Conservation (phyloP, 1,140 invertebrate genomes). For the Monochamus saltuarius region DNA sequence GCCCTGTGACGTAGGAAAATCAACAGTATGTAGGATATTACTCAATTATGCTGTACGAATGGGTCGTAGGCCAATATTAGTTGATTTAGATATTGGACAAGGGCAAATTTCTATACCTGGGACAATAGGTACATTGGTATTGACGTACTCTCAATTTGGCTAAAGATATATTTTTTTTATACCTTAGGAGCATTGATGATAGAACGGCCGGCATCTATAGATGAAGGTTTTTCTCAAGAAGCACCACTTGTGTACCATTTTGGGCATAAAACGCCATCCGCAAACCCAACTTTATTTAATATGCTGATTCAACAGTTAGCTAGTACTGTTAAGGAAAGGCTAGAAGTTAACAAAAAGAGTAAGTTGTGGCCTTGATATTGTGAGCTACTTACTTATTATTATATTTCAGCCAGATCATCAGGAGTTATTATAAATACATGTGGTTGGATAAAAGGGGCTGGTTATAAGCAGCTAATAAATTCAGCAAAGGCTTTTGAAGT, state of each 20-base stretch:
- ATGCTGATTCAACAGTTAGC: conserved; percentile 82
- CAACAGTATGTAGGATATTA: conserved; percentile 84
- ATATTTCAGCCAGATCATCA: conserved; percentile 70
- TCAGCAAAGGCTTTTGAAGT: conserved; percentile 93
- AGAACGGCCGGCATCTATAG: conserved; percentile 86
- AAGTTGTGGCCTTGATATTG: conserved; percentile 23
- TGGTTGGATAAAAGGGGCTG: conserved; percentile 92
- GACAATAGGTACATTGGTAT: conserved; percentile 72
- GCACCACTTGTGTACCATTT: conserved; percentile 93
- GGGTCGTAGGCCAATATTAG: conserved; percentile 82
- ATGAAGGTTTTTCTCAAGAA: conserved; percentile 90
- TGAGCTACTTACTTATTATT: background rate
- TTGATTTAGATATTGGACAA: conserved; percentile 97
- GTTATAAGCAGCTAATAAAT: conserved; percentile 81
- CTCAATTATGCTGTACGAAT: conserved; percentile 93
- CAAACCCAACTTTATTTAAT: conserved; percentile 86
- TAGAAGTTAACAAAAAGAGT: conserved; percentile 86
- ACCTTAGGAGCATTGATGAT: conserved; percentile 77
- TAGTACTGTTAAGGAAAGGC: conserved; percentile 79
- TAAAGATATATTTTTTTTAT: background rate
- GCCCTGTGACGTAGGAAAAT: conserved; percentile 95
- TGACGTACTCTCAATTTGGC: background rate
- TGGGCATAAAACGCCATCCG: conserved; percentile 78
- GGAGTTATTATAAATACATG: conserved; percentile 99
- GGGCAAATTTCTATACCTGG: conserved; percentile 91